Conservation (phyloP, 2,888 invertebrate species). For the Microctonus hyperodae region DNA sequence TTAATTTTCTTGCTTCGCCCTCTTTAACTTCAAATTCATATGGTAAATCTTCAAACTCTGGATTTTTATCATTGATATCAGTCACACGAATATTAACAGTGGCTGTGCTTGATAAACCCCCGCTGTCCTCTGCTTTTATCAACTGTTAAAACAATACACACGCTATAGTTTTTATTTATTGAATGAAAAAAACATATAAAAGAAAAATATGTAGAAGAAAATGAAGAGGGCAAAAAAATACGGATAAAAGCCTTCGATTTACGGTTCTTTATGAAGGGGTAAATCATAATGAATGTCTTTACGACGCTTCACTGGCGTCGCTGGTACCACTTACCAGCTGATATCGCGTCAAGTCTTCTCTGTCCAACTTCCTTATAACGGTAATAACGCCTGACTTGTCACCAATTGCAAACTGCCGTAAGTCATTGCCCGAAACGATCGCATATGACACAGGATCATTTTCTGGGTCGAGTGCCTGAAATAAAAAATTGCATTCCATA, state of each 20-base stretch:
- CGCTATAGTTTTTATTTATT: background rate
- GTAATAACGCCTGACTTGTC: constrained; percentile 87
- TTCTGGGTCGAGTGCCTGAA: constrained; percentile 86
- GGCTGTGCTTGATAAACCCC: constrained; percentile 80
- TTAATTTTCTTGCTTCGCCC: constrained; percentile 66
- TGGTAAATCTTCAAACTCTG: constrained; percentile 82
- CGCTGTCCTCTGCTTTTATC: constrained; percentile 86
- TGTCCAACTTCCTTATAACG: constrained; percentile 83
- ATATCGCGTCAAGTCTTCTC: constrained; percentile 89
- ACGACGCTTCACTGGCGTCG: constrained; percentile 16
- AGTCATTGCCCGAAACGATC: constrained; percentile 86
- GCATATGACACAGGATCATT: constrained; percentile 86
- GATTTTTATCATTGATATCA: constrained; percentile 92
- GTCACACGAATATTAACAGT: constrained; percentile 89
- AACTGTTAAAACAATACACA: constrained; percentile 65
- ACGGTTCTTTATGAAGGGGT: constrained; percentile 3
- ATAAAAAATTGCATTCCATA: constrained; percentile 36
- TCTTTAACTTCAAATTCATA: constrained; percentile 85
- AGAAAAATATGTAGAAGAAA: constrained; percentile 27
- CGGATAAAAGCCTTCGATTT: constrained; percentile 32
- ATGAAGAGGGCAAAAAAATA: background rate
- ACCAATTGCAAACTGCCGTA: constrained; percentile 87
- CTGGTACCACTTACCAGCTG: constrained; percentile 71
- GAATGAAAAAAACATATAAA: background rate
- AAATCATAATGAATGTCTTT: constrained; percentile 25